Conservation (phyloP, 2,113 vertebrate species). For the Sorex fumeus region DNA sequence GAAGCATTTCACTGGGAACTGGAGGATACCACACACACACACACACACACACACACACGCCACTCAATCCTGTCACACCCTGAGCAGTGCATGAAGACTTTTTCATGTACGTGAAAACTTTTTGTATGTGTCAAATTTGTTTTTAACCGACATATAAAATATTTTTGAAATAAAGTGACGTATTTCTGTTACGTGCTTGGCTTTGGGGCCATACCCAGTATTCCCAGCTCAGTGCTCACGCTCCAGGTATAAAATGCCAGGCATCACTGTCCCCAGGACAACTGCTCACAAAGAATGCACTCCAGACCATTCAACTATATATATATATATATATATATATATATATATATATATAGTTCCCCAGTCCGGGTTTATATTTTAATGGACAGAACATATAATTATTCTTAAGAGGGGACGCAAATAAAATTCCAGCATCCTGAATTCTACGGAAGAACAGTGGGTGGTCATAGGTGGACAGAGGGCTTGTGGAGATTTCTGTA, state of each 20-base stretch:
- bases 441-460: not conserved
- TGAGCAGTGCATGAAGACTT: not conserved
- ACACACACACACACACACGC: not conserved
- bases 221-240: too few species aligned
- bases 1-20: not conserved
- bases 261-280: too few species aligned
- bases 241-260: too few species aligned
- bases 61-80: not conserved
- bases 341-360: too few species aligned
- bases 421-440: not conserved
- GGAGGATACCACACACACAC: not conserved
- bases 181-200: not conserved
- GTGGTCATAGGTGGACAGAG: not conserved
- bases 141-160: not conserved
- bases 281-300: too few species aligned
- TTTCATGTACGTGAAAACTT: too few species aligned
- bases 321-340: too few species aligned
- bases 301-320: too few species aligned
- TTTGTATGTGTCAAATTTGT: not conserved
- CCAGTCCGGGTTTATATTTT: not conserved
- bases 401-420: not conserved
- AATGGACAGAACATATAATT: not conserved
- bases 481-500: not conserved
- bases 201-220: too few species aligned
- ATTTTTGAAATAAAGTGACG: constrained; percentile 31